Conservation (phyloP, 2,113 vertebrate species). For the Mastomys coucha region DNA sequence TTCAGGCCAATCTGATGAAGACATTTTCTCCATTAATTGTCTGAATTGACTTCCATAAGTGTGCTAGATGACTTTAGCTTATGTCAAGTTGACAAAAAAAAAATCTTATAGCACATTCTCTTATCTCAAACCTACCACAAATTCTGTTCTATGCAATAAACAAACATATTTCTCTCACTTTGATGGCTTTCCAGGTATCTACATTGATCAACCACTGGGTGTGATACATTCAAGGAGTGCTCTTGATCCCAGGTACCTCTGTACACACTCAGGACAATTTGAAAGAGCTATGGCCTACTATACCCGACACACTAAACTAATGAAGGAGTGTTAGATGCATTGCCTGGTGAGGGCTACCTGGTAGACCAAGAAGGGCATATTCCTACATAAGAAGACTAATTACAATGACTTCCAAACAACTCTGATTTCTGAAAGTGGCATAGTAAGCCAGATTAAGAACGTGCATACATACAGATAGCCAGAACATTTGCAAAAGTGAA, state of each 20-base stretch:
- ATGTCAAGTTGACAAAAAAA: neutral
- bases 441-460: neutral
- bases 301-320: neutral
- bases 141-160: neutral
- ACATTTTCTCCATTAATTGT: neutral
- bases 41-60: neutral
- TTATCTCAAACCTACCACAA: neutral
- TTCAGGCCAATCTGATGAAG: neutral
- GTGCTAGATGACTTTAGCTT: neutral
- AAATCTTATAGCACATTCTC: neutral
- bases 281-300: neutral
- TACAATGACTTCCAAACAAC: neutral
- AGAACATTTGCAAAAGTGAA: neutral
- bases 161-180: neutral
- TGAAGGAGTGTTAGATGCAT: neutral
- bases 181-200: neutral
- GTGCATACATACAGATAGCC: neutral
- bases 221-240: rapidly evolving
- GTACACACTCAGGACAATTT: neutral
- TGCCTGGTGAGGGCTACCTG: neutral
- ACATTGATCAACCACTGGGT: neutral
- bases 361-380: neutral
- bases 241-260: neutral
- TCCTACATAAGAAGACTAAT: rapidly evolving
- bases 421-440: neutral